Base-by-base conservation (phyloP, 1,140 invertebrate species). In the Mamestra configurata region DNA sequence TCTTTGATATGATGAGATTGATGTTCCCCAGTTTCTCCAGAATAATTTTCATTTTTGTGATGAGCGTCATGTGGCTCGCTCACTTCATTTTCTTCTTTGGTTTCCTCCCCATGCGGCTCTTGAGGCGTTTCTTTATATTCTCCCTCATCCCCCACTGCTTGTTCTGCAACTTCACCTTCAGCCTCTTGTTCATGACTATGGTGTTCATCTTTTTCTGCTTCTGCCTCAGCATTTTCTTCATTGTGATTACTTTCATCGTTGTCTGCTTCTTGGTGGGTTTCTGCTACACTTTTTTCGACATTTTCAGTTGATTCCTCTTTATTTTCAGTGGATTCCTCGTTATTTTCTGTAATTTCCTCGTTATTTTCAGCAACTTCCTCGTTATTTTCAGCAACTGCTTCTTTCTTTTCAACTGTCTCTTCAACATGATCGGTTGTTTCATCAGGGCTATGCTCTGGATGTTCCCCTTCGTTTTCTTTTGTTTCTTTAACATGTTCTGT, bases 1-100 rank as follows among this genome's bases (percentile, higher is more conserved):
- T 91, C 86, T 51, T 91, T 84, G 22, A 8, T 46, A 43, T 40
- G 53, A 10, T 43, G 40, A 43, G 89, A 89, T 71, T 82, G 80
- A 66, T 85, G 81, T 68, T 79, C 64, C 79, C 86, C 78, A 18
- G 78, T 64, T 40, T 81, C 68, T 71, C 13, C n/a, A 59, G 73
- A 43, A 37, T 80, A 27, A 57, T 82, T 53, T 10, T 82, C 53
- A 27, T 84, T 27, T 53, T 83, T 75, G 61, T 57, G 51, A 53
- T 85, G 49, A 46, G 79, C 40, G 64, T 76, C 55, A 64, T 77
- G 20, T 46, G 40, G n/a, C 46, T 66, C 64, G 22, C 6, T 66
- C 13, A 43, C 4, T 24, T 46, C 20, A 18, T 15, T 49, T 49
- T 49, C 40, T 27, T 66, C 61, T 66, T 68, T 24, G 20, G 59